phyloP scores from a whole-genome alignment of 2,888 invertebrate species.

The Spatulosminthurus flaviceps region DNA sequence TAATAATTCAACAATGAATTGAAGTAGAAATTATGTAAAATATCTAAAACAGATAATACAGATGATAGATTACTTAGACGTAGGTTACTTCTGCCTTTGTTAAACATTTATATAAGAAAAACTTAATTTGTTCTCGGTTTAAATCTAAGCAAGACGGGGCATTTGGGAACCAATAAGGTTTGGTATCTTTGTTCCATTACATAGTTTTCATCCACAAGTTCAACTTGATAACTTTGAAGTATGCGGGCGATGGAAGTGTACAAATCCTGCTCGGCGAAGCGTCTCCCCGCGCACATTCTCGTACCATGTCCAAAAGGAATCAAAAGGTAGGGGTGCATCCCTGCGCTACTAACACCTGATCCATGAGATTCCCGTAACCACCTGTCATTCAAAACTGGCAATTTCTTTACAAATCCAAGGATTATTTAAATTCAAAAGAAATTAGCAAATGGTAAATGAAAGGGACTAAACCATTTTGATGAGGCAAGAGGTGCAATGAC shows the following conservation, averaged over 20 bases:
- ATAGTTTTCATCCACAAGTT: conserved; percentile 65
- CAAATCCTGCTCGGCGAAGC: conserved; percentile 71
- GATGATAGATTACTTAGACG: too few species aligned
- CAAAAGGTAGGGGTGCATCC: conserved; percentile 68
- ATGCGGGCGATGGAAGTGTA: conserved; percentile 67
- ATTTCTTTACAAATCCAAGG: too few species aligned
- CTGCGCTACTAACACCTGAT: conserved; percentile 57
- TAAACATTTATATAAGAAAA: too few species aligned
- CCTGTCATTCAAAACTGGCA: conserved; percentile 46
- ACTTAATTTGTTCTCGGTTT: conserved; percentile 54
- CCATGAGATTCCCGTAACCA: conserved; percentile 67
- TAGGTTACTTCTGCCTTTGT: too few species aligned
- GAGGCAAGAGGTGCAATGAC: conserved; percentile 63
- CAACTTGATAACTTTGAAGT: conserved; percentile 67
- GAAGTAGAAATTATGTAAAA: too few species aligned
- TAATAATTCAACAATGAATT: too few species aligned
- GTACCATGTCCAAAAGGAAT: conserved; percentile 70
- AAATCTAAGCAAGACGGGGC: conserved; percentile 66
- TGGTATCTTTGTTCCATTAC: conserved; percentile 67
- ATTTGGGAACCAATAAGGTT: conserved; percentile 69
- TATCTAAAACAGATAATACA: too few species aligned
- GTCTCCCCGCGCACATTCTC: conserved; percentile 70
- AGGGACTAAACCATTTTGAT: too few species aligned
- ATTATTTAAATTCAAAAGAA: too few species aligned
- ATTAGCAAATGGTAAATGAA: too few species aligned